These are phyloP conservation scores for Danionella cerebrum DNA, from an alignment of 2,113 vertebrate genomes.

Conservation along the genomic window DNA sequence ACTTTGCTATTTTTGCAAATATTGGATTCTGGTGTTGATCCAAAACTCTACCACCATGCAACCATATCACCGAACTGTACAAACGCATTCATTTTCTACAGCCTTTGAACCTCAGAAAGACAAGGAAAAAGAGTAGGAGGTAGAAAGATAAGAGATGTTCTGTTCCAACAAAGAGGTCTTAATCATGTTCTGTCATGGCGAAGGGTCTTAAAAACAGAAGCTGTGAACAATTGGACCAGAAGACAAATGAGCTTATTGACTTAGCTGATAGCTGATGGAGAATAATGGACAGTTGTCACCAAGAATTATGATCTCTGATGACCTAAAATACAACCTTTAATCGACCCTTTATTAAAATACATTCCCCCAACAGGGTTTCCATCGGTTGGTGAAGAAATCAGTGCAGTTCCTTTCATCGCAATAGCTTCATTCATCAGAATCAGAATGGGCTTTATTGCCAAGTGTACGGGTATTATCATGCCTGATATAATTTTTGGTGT, in stretches of 20 bases:
- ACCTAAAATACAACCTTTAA: too few species aligned
- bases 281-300: background rate
- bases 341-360: too few species aligned
- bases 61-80: background rate
- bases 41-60: background rate
- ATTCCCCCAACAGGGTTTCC: too few species aligned
- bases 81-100: background rate
- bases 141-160: background rate
- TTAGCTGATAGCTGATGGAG: too few species aligned
- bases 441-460: too few species aligned
- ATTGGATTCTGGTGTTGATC: background rate
- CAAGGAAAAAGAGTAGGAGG: background rate
- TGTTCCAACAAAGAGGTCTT: background rate
- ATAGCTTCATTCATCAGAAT: too few species aligned
- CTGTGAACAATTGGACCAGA: background rate
- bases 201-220: background rate
- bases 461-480: too few species aligned
- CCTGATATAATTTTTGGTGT: too few species aligned
- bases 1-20: background rate
- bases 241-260: background rate
- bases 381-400: too few species aligned
- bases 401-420: too few species aligned
- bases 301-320: background rate
- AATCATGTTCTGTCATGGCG: background rate
- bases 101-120: conserved; percentile 3